Evolutionary conservation across 2,113 vertebrate species (phyloP).

Genomic region (Varanus salvator): DNA sequence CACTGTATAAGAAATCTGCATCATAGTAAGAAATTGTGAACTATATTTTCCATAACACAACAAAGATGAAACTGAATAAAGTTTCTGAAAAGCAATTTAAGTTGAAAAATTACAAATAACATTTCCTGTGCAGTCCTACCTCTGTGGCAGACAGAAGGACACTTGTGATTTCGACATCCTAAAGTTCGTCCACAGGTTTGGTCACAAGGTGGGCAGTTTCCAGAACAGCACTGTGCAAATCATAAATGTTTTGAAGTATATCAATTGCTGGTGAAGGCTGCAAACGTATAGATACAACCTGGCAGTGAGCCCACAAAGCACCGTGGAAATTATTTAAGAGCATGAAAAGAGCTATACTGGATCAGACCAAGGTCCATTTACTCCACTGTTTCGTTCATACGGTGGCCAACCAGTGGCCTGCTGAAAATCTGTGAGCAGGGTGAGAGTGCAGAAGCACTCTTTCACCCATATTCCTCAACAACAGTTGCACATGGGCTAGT

Average conservation of each 20-base stretch:
- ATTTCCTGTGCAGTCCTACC: conserved; percentile 77
- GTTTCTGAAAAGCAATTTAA: background rate
- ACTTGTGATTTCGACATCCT: conserved; percentile 97
- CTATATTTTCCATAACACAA: background rate
- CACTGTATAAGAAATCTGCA: background rate
- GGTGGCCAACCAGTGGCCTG: no score
- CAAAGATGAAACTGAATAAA: background rate
- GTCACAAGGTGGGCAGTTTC: conserved; percentile 95
- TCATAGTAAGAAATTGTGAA: background rate
- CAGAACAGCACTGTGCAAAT: conserved; percentile 88
- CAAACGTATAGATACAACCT: background rate
- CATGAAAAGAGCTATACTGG: no score
- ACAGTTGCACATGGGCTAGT: no score
- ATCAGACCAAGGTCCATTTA: background rate
- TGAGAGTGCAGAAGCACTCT: no score
- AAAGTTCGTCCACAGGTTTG: conserved; percentile 89
- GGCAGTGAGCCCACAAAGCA: background rate
- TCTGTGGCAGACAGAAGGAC: conserved; percentile 94
- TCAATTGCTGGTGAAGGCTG: background rate
- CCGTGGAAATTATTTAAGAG: background rate
- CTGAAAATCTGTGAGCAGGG: no score
- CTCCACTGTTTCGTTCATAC: background rate
- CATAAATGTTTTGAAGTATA: background rate
- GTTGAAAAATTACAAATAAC: background rate
- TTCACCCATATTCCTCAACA: no score